These are phyloP conservation scores for Dryobota labecula DNA, from an alignment of 2,888 invertebrate genomes.

Conservation along the genomic window DNA sequence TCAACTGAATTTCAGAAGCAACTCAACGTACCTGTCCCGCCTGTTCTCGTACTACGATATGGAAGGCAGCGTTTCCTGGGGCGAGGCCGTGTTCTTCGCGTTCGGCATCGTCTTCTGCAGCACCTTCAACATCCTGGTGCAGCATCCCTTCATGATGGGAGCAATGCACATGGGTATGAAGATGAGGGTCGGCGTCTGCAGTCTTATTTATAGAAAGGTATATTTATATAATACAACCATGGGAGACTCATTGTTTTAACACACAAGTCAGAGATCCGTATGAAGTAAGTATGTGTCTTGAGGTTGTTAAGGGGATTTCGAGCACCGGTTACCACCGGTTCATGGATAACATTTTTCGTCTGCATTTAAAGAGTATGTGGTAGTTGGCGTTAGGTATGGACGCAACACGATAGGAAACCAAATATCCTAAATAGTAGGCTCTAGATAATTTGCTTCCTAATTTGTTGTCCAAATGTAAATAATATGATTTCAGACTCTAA, in stretches of 20 bases:
- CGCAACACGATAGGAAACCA: neutral
- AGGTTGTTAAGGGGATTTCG: neutral
- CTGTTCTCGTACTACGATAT: conserved; percentile 91
- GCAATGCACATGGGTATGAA: conserved; percentile 95
- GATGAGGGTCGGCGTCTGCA: conserved; percentile 95
- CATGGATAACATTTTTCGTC: neutral
- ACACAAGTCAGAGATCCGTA: neutral
- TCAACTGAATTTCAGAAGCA: conserved; percentile 78
- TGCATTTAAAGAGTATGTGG: neutral
- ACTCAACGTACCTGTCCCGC: conserved; percentile 91
- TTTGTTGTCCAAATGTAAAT: neutral
- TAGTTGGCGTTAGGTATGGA: neutral
- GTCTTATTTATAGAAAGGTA: conserved; percentile 96
- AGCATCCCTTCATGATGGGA: conserved; percentile 93
- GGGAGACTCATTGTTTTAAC: neutral
- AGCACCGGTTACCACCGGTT: neutral
- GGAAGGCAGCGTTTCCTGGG: conserved; percentile 86
- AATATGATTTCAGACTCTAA: conserved; percentile 79
- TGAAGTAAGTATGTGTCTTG: neutral
- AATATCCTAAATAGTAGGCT: neutral
- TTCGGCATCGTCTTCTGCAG: conserved; percentile 92
- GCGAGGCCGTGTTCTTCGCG: conserved; percentile 93
- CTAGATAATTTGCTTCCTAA: neutral
- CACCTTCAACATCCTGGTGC: conserved; percentile 91
- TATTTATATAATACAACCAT: neutral